Conservation (phyloP, 2,888 invertebrate genomes). For the Anoplius nigerrimus region DNA sequence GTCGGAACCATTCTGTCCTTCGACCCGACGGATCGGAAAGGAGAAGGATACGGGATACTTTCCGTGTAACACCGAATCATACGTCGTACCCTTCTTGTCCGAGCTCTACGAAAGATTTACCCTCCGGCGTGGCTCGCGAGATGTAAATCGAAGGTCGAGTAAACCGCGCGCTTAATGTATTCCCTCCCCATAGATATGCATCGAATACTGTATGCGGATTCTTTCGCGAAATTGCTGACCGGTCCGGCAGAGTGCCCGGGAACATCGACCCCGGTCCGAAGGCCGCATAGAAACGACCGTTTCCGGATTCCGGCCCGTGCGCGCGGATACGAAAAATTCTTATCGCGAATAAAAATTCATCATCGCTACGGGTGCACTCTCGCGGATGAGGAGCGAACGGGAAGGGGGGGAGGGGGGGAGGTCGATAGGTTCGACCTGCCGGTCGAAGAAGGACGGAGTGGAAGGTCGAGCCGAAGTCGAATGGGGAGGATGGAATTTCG, state of each 20-base stretch:
- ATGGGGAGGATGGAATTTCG: conserved; percentile 46
- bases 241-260: background rate
- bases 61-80: no score
- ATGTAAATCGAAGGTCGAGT: no score
- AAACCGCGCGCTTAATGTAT: conserved; percentile 61
- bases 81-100: no score
- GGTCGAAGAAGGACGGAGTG: conserved; percentile 4
- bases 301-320: conserved; percentile 31
- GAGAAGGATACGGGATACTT: no score
- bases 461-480: background rate
- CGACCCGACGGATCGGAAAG: no score
- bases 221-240: conserved; percentile 62
- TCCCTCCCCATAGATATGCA: conserved; percentile 61
- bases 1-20: no score
- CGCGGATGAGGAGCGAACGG: conserved; percentile 3
- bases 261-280: conserved; percentile 23
- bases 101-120: no score
- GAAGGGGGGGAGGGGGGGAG: background rate
- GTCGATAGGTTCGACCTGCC: background rate
- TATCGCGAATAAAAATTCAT: conserved; percentile 65
- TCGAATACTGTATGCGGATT: conserved; percentile 64
- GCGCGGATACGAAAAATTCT: conserved; percentile 61
- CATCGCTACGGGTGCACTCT: conserved; percentile 33
- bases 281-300: conserved; percentile 63
- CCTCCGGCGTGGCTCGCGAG: no score